A percentile compares a stretch with the other conserved stretches of the same genome.
phyloP scores from a whole-genome alignment of 1,140 invertebrate genomes.

The Trialeurodes vaporariorum region DNA sequence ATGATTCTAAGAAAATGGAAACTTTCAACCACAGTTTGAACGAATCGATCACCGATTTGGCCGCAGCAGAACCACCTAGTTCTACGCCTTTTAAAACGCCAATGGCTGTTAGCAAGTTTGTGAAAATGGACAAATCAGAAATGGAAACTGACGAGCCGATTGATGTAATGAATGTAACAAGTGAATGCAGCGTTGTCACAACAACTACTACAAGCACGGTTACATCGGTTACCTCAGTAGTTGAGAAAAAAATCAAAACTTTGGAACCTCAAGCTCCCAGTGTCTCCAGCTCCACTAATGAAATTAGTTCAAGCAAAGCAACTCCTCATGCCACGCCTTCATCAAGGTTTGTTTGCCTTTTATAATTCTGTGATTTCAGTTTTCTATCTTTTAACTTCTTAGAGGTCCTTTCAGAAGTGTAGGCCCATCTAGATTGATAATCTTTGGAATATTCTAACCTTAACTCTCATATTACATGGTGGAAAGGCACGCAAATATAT shows the following conservation, averaged over 20 bases:
- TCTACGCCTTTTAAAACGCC: neutral
- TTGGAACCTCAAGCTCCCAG: neutral
- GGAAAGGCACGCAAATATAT: no score
- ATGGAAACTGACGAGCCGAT: neutral
- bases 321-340: neutral
- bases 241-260: slow-evolving; percentile 5
- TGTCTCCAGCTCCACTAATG: neutral
- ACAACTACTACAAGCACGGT: slow-evolving; percentile 3
- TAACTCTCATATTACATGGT: no score
- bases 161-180: neutral
- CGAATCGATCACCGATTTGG: neutral
- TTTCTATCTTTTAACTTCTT: no score
- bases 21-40: neutral
- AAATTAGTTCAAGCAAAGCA: neutral
- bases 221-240: neutral
- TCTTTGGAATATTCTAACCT: no score
- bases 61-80: neutral
- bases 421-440: no score
- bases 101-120: neutral
- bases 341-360: slow-evolving; percentile 2
- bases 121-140: neutral
- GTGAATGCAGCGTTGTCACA: neutral
- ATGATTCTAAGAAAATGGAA: neutral
- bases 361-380: no score
- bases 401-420: no score